Evolutionary conservation across 2,888 invertebrate genomes (phyloP), one percentile per base, ranked within the genome.

Genomic region (Linyphia triangularis): DNA sequence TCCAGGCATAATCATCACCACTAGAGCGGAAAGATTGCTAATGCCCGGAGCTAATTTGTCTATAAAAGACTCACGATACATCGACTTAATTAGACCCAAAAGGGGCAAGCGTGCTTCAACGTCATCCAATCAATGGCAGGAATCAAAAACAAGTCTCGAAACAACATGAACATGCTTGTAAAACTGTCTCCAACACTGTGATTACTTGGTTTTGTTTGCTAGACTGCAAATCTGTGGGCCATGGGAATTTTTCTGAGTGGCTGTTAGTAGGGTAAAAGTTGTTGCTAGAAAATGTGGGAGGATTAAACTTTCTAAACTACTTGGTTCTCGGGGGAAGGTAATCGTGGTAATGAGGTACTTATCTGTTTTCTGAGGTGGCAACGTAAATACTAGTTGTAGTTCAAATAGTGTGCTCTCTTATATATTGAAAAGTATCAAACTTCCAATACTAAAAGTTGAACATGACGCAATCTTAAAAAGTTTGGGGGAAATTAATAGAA

Each of bases 71-170:
- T 33, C 33, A 57, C 57, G 13, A 33, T 59, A 59, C 73, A 9
- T 30, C 57, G 19, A 28, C 73, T 59, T 73, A 73, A 73, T 73
- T 73, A 73, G 59, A 59, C 73, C 73, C 73, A 59, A 59, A 73
- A 73, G 73, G 57, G 6, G 16, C 2, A 40, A 51, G 13, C 51
- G 51, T 16, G 73, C 10, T 10, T 59, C 59, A 9, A 30, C n/a
- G n/a, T 43, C 59, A 30, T 57, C 73, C 59, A 73, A 30, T 59
- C 22, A 28, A 5, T 19, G 28, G 19, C 30, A 30, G 22, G 73
- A 59, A 51, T 57, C 73, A 59, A 73, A 73, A 59, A 73, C 57
- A 22, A 30, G 43, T 2, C 30, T n/a, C 19, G 26, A n/a, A 16
- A 19, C 30, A 70, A 26, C 63, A 26, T 16, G 67, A 65, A 65